Evolutionary conservation across 2,113 vertebrate genomes (phyloP).

Genomic region (Aepyceros melampus): DNA sequence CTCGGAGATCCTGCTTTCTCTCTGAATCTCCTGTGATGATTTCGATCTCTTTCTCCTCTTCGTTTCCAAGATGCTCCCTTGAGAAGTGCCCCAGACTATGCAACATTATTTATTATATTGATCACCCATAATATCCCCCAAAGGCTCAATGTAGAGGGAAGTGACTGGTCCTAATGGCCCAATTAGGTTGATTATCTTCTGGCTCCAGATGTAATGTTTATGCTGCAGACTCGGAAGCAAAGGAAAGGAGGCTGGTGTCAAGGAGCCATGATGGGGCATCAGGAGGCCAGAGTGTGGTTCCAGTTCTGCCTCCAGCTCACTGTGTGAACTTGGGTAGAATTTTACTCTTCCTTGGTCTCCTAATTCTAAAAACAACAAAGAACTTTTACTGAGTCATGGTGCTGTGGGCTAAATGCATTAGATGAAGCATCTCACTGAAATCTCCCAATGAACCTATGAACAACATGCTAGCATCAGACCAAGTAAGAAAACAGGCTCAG

Average conservation of each 20-base stretch:
- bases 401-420: neutral
- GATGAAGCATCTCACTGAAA: neutral
- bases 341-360: neutral
- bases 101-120: slow-evolving; percentile 62
- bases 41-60: slow-evolving; percentile 8
- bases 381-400: neutral
- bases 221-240: neutral
- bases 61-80: slow-evolving; percentile 47
- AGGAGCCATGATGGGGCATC: neutral
- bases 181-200: slow-evolving; percentile 66
- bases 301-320: neutral
- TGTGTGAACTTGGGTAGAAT: neutral
- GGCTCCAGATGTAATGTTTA: slow-evolving; percentile 42
- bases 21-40: neutral
- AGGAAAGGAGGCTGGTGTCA: neutral
- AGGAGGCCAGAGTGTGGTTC: neutral
- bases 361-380: neutral
- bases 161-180: slow-evolving; percentile 62
- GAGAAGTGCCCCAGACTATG: slow-evolving; percentile 38
- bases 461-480: neutral
- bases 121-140: slow-evolving; percentile 54
- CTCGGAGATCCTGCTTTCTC: neutral
- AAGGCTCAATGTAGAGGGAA: slow-evolving; percentile 58
- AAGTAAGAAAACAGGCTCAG: neutral
- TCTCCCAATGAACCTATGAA: neutral